phyloP scores from a whole-genome alignment of 2,113 vertebrate genomes.

The Cololabis saira region DNA sequence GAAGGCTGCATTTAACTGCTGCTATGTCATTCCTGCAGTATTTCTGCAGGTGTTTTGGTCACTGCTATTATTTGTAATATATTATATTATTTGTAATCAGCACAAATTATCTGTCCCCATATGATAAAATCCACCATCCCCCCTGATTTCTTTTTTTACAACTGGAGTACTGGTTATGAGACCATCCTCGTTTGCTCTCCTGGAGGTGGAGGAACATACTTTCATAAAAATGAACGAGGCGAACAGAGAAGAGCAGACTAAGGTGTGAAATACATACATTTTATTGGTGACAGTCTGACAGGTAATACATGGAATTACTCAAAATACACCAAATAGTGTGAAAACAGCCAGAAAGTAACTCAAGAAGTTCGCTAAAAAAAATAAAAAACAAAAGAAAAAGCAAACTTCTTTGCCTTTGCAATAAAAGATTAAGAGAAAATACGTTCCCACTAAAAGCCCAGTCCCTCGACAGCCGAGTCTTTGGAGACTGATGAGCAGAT shows the following conservation, averaged over 20 bases:
- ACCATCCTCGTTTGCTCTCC: no score
- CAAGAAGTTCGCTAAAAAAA: no score
- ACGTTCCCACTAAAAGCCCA: slow-evolving; percentile 45
- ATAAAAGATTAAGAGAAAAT: slow-evolving; percentile 2
- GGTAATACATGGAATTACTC: slow-evolving; percentile 70
- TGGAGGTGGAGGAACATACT: neutral
- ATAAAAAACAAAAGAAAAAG: slow-evolving; percentile 13
- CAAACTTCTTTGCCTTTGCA: slow-evolving; percentile 26
- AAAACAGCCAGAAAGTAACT: slow-evolving; percentile 48
- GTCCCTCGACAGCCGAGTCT: slow-evolving; percentile 36
- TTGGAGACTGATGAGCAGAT: slow-evolving; percentile 39
- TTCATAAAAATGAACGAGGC: neutral
- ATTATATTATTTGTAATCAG: no score
- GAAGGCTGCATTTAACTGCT: no score
- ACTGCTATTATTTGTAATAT: no score
- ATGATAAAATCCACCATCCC: no score
- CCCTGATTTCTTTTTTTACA: no score
- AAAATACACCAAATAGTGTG: slow-evolving; percentile 63
- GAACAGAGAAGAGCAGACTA: neutral
- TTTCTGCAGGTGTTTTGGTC: no score
- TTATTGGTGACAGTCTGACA: slow-evolving; percentile 79
- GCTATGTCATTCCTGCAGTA: no score
- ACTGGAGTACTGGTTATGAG: no score
- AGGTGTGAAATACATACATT: slow-evolving; percentile 75
- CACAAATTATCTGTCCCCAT: no score